phyloP scores from a whole-genome alignment of 2,888 invertebrate species.

The Ceriagrion tenellum region DNA sequence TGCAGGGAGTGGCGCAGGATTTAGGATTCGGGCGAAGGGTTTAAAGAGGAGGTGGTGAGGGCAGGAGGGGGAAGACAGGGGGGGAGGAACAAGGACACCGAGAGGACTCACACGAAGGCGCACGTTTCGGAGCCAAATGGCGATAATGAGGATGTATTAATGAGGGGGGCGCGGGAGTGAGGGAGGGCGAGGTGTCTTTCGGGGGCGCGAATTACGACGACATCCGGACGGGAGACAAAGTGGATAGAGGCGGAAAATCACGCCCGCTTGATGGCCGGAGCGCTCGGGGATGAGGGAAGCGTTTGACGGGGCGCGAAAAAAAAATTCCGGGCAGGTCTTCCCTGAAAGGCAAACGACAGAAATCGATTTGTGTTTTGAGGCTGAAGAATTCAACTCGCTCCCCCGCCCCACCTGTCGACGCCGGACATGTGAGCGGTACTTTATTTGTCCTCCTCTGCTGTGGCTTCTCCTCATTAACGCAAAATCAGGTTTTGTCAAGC shows the following conservation, averaged over 20 bases:
- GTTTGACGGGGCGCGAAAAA: neutral
- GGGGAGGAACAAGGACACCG: slow-evolving; percentile 9
- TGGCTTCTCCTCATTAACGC: neutral
- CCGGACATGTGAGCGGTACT: neutral
- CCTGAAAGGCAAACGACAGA: neutral
- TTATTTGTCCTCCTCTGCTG: neutral
- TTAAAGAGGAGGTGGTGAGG: neutral
- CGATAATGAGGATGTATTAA: slow-evolving; percentile 57
- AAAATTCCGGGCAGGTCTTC: neutral
- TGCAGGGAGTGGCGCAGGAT: neutral
- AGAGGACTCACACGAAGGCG: slow-evolving; percentile 61
- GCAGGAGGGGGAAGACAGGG: neutral
- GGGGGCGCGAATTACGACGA: slow-evolving; percentile 54
- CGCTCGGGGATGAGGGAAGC: neutral
- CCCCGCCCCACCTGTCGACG: neutral
- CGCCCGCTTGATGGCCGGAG: neutral
- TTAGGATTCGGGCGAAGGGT: slow-evolving; percentile 6
- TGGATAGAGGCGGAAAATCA: neutral
- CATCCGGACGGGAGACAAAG: slow-evolving; percentile 3
- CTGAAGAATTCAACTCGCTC: neutral
- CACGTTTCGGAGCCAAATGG: slow-evolving; percentile 36
- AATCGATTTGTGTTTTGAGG: neutral
- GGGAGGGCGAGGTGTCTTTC: neutral
- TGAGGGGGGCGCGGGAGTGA: too few relatives aligned
- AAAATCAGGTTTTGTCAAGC: neutral